phyloP scores from a whole-genome alignment of 2,888 invertebrate species.

The Drosophila neonasuta region DNA sequence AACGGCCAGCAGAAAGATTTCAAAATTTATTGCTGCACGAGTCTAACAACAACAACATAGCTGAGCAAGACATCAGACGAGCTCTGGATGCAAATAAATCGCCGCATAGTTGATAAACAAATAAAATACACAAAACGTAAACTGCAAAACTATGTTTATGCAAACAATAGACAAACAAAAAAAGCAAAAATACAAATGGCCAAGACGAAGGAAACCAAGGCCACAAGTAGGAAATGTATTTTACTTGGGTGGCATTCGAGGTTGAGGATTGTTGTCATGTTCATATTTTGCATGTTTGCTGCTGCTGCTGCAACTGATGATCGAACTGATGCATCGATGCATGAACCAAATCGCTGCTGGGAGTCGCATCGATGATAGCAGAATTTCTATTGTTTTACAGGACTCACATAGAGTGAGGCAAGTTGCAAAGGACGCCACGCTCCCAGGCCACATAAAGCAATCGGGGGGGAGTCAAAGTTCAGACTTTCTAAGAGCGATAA shows the following conservation, averaged over 20 bases:
- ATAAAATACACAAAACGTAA: slow-evolving; percentile 25
- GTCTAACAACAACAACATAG: slow-evolving; percentile 21
- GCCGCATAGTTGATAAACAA: slow-evolving; percentile 40
- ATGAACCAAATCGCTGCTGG: slow-evolving; percentile 35
- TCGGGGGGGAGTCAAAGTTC: slow-evolving; percentile 40
- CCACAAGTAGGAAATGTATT: slow-evolving; percentile 66
- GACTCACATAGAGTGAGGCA: slow-evolving; percentile 4
- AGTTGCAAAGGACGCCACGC: slow-evolving; percentile 40
- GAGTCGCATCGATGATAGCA: slow-evolving; percentile 24
- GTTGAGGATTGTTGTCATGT: slow-evolving; percentile 32
- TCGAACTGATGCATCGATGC: slow-evolving; percentile 33
- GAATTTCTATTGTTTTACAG: slow-evolving; percentile 35
- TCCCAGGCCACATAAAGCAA: slow-evolving; percentile 33
- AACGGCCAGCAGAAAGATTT: slow-evolving; percentile 44
- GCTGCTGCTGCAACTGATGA: slow-evolving; percentile 11
- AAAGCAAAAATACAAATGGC: slow-evolving; percentile 16
- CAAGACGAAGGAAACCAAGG: slow-evolving; percentile 69
- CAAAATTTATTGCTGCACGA: slow-evolving; percentile 66
- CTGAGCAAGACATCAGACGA: slow-evolving; percentile 43
- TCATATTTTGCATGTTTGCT: slow-evolving; percentile 37
- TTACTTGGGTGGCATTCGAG: slow-evolving; percentile 53
- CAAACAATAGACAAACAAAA: slow-evolving; percentile 31
- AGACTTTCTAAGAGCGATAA: slow-evolving; percentile 41
- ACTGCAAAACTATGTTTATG: slow-evolving; percentile 58
- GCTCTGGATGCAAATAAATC: slow-evolving; percentile 49